These are phyloP conservation scores for Silurus aristotelis DNA, from an alignment of 2,797 vertebrate genomes.

Conservation along the genomic window DNA sequence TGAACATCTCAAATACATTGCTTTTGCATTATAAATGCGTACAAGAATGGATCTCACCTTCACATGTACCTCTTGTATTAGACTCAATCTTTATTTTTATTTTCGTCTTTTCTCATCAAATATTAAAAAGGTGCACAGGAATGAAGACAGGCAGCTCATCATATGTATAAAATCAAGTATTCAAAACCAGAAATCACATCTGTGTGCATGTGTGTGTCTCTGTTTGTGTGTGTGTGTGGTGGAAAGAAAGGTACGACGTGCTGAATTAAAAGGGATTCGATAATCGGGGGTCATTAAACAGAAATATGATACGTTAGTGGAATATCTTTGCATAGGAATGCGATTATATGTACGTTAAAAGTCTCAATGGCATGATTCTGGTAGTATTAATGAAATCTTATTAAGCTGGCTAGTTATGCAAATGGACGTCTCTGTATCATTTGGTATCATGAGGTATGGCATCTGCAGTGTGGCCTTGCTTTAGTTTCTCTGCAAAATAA, in stretches of 20 bases:
- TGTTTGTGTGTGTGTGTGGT: not conserved
- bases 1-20: constrained; percentile 26
- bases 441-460: constrained; percentile 20
- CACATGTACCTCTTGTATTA: constrained; percentile 34
- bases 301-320: constrained; percentile 49
- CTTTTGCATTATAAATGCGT: constrained; percentile 37
- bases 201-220: not conserved
- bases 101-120: not conserved
- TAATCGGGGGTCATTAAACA: constrained; percentile 38
- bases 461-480: constrained; percentile 35
- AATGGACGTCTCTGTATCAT: constrained; percentile 33
- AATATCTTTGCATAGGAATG: constrained; percentile 33
- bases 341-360: not conserved
- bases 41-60: constrained; percentile 41
- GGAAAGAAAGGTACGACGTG: constrained; percentile 13
- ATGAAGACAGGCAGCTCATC: constrained; percentile 10
- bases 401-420: constrained; percentile 53
- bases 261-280: constrained; percentile 44
- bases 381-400: constrained; percentile 44
- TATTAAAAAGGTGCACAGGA: constrained; percentile 29
- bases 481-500: constrained; percentile 23
- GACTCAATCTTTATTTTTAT: constrained; percentile 1
- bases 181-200: constrained; percentile 11
- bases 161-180: not conserved
- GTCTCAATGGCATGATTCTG: constrained; percentile 13